phyloP scores from a whole-genome alignment of 2,797 vertebrate species.

The Dermochelys coriacea region DNA sequence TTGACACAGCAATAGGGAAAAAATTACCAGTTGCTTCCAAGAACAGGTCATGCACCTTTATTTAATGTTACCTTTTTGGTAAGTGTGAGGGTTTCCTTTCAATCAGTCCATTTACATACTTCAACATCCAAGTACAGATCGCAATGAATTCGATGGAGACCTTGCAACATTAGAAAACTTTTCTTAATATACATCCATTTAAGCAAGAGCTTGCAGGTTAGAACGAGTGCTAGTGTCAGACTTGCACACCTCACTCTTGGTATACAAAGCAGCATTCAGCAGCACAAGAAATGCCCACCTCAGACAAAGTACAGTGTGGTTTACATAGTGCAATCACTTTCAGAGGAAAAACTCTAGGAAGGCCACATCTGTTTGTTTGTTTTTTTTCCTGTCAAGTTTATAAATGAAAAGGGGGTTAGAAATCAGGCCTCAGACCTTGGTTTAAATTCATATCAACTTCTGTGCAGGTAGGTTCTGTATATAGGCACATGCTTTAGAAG shows the following conservation, averaged over 20 bases:
- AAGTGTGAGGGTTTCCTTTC: constrained; percentile 70
- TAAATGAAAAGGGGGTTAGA: constrained; percentile 35
- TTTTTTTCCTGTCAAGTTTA: constrained; percentile 56
- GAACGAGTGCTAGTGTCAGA: constrained; percentile 49
- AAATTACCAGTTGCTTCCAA: constrained; percentile 44
- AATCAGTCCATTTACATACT: constrained; percentile 72
- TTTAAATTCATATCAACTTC: constrained; percentile 37
- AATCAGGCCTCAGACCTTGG: constrained; percentile 39
- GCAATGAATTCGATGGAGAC: constrained; percentile 73
- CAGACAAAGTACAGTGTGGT: constrained; percentile 74
- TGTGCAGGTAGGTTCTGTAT: constrained; percentile 65
- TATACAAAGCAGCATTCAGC: constrained; percentile 78
- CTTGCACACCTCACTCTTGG: constrained; percentile 57
- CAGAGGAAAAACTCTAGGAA: constrained; percentile 74
- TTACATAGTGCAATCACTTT: constrained; percentile 77
- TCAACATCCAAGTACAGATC: constrained; percentile 71
- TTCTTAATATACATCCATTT: constrained; percentile 76
- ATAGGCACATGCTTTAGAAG: constrained; percentile 68
- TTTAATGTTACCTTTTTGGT: constrained; percentile 75
- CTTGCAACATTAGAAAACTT: constrained; percentile 78
- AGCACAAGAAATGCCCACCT: constrained; percentile 63
- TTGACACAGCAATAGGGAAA: neutral
- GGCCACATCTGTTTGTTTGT: constrained; percentile 54
- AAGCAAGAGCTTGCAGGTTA: constrained; percentile 74
- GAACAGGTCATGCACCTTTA: constrained; percentile 79